Percentiles rank a stretch among this genome's conserved stretches.
These are phyloP conservation scores for Galeopsomyia nigrocyanea DNA, from an alignment of 2,888 invertebrate species.

Conservation along the genomic window DNA sequence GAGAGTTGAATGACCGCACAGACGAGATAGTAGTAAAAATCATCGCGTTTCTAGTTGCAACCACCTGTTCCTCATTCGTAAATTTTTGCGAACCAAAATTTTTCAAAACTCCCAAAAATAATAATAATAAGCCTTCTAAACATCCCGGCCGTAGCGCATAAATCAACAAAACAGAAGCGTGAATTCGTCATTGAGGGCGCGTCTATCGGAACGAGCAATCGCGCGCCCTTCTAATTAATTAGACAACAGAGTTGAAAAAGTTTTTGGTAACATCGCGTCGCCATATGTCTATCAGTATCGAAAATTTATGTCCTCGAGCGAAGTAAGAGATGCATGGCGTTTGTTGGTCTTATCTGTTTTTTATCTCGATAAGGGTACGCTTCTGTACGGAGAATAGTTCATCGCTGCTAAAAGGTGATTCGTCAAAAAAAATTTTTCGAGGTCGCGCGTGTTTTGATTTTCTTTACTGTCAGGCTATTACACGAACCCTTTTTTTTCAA, in stretches of 20 bases:
- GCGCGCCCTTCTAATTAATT: constrained; percentile 31
- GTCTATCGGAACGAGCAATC: constrained; percentile 25
- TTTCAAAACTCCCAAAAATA: too few relatives aligned
- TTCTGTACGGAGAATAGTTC: too few relatives aligned
- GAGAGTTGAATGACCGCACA: constrained; percentile 29
- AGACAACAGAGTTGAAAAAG: constrained; percentile 12
- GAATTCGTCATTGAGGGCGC: constrained; percentile 34
- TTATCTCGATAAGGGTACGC: neutral
- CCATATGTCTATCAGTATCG: constrained; percentile 1
- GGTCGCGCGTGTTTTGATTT: constrained; percentile 1
- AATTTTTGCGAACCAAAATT: too few relatives aligned
- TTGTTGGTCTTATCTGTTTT: constrained; percentile 8
- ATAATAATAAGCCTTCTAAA: too few relatives aligned
- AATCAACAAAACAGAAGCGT: neutral
- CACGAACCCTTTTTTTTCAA: constrained; percentile 8
- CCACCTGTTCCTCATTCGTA: constrained; percentile 11
- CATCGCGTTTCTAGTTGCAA: neutral
- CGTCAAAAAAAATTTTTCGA: constrained; percentile 13
- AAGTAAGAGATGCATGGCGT: neutral
- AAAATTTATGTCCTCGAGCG: neutral
- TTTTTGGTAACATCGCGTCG: constrained; percentile 3
- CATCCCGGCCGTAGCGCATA: neutral
- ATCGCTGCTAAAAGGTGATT: neutral
- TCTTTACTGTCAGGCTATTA: neutral
- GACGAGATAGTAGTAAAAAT: neutral